Conservation (phyloP, 1,140 invertebrate species). For the Charaxes varanes region DNA sequence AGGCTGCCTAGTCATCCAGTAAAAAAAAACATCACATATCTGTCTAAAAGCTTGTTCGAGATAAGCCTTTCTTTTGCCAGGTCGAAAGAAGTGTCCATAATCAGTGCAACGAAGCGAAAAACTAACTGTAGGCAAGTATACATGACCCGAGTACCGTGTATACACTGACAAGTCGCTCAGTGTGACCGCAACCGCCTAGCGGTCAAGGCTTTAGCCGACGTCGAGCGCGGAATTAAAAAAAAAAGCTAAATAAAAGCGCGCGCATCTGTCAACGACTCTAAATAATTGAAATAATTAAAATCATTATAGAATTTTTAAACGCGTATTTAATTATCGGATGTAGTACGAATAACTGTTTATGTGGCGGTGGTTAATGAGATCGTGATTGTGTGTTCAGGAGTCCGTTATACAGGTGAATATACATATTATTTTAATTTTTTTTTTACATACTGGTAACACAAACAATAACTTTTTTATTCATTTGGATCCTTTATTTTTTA, state of each 20-base stretch:
- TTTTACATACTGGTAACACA: no score
- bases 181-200: conserved; percentile 54
- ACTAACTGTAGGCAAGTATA: conserved; percentile 50
- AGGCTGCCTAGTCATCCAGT: conserved; percentile 5
- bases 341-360: conserved; percentile 58
- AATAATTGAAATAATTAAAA: no score
- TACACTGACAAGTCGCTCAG: conserved; percentile 44
- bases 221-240: conserved; percentile 38
- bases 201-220: conserved; percentile 53
- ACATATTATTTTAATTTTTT: conserved; percentile 18
- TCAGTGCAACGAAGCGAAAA: conserved; percentile 63
- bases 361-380: conserved; percentile 62
- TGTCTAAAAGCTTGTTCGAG: conserved; percentile 25
- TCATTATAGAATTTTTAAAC: conserved; percentile 10
- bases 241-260: conserved; percentile 49
- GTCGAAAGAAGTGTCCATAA: conserved; percentile 51
- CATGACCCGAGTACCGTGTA: conserved; percentile 35
- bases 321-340: conserved; percentile 33
- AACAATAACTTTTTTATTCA: no score
- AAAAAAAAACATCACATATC: conserved; percentile 23
- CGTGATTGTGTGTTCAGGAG: conserved; percentile 58
- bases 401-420: conserved; percentile 63
- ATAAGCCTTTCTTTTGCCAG: conserved; percentile 44
- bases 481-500: background rate
- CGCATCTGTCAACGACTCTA: conserved; percentile 51